Percentiles rank a stretch among this genome's conserved stretches.
Conservation (phyloP, 2,888 invertebrate genomes). For the Stomorhina lunata region DNA sequence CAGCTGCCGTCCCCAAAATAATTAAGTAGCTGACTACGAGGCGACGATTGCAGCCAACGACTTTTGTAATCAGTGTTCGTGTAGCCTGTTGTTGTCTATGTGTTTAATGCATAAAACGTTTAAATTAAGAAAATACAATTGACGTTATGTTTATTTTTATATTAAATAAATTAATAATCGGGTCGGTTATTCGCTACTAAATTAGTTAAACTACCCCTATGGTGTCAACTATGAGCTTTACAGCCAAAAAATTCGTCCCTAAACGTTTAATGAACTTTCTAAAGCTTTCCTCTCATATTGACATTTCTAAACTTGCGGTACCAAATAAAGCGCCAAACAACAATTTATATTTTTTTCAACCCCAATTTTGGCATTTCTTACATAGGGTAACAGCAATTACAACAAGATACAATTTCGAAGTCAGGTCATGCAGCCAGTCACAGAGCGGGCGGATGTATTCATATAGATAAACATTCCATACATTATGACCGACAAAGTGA, state of each 20-base stretch:
- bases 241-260: not conserved
- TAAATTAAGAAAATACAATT: too few relatives aligned
- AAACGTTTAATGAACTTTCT: not conserved
- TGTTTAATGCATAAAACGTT: too few relatives aligned
- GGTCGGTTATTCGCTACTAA: too few relatives aligned
- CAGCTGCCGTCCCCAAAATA: too few relatives aligned
- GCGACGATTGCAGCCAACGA: too few relatives aligned
- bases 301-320: too few relatives aligned
- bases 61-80: too few relatives aligned
- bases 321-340: not conserved
- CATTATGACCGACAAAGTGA: not conserved
- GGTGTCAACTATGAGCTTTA: not conserved
- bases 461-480: not conserved
- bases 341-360: slow-evolving; percentile 35
- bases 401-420: slow-evolving; percentile 19
- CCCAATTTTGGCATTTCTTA: slow-evolving; percentile 49
- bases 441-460: too few relatives aligned
- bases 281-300: not conserved
- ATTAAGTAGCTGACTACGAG: too few relatives aligned
- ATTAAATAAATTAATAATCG: too few relatives aligned
- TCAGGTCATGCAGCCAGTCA: not conserved
- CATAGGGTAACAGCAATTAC: slow-evolving; percentile 46
- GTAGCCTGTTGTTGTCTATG: too few relatives aligned
- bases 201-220: not conserved
- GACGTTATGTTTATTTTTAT: too few relatives aligned